Evolutionary conservation across 1,140 invertebrate species (phyloP), one percentile per base, ranked within the genome.

Genomic region (Rhopalosiphum padi): DNA sequence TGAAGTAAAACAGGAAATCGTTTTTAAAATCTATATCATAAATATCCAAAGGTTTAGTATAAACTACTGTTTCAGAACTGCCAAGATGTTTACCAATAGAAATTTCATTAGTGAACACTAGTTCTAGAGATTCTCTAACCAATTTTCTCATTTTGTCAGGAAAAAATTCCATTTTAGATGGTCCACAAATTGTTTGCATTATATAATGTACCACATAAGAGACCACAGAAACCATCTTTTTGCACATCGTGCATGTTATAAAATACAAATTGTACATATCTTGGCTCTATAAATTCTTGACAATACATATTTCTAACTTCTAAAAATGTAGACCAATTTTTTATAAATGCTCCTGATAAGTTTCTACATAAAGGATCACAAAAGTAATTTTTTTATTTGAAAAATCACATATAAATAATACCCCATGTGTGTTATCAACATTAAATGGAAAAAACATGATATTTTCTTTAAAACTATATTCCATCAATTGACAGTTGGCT

Each of bases 321-420:
- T 77, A 77, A 77, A 77, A 77, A 77, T 77, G n/a, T 77, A 77
- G 30, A 18, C 68, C 68, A 77, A 77, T 77, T 77, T 77, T 77
- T 77, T 77, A n/a, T 77, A 77, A 77, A 77, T 77, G n/a, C 11
- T 77, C 60, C 68, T 18, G 68, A 35, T 77, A 77, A 11, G n/a
- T 68, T 77, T 4, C n/a, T 2, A 77, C 68, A 4, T 77, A 77
- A 35, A 77, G 68, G n/a, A 77, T 77, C 68, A 35, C n/a, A 77
- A 35, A 15, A 77, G 35, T n/a, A 35, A 77, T 35, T 77, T 77
- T 15, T 77, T 77, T 35, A 35, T 35, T 77, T 77, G 68, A 77
- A 77, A 77, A 77, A 77, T 77, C 68, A 77, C 68, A 77, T 18
- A 77, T 18, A 77, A 77, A 77, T 35, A 77, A 77, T 77, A 77